Base-by-base conservation (phyloP, 2,888 invertebrate genomes). In the Hydrotaea cyrtoneurina region DNA sequence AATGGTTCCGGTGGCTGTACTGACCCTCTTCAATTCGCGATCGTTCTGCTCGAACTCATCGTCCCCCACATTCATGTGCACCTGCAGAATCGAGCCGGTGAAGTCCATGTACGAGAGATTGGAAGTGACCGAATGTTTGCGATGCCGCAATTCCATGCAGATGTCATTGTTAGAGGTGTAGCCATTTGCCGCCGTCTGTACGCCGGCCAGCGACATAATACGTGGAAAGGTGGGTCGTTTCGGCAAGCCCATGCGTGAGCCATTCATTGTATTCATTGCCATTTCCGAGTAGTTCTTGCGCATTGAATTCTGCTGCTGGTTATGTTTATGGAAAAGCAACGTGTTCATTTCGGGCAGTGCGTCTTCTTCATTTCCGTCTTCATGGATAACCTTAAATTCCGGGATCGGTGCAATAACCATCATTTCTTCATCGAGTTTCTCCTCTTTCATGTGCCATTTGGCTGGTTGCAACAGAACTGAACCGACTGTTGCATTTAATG, bases 91-190 rank as follows among this genome's bases (percentile, higher is more conserved):
- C 87, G 96, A 96, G 85, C 96, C 96, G 46, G 95, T 95, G 91
- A 96, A 96, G 91, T 96, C 96, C 94, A 96, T 94, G 87, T 95
- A 94, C 0, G 96, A 96, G 86, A 95, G 94, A 89, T 95, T 95
- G 19, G 95, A 95, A 87, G 95, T 94, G 50, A 96, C 95, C 1
- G 96, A 95, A 72, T 94, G 94, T 89, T 95, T 95, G 85, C 95
- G 93, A 81, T 93, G 93, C 23, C 94, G 90, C 13, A 94, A 92
- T 13, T 93, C 93, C 26, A 75, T 82, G 55, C 86, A 87, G 0
- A 92, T 86, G 86, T 94, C 94, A 92, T 93, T 46, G 92, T 93
- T 74, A 89, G 94, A 90, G n/a, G 88, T 75, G 93, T 89, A 86
- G 1, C 89, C 90, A 62, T 89, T 89, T 26, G 88, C 89, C 0